Percentiles rank a stretch among this genome's conserved stretches.
Evolutionary conservation across 2,113 vertebrate genomes (phyloP).

Genomic region (Herpetotheres cachinnans): DNA sequence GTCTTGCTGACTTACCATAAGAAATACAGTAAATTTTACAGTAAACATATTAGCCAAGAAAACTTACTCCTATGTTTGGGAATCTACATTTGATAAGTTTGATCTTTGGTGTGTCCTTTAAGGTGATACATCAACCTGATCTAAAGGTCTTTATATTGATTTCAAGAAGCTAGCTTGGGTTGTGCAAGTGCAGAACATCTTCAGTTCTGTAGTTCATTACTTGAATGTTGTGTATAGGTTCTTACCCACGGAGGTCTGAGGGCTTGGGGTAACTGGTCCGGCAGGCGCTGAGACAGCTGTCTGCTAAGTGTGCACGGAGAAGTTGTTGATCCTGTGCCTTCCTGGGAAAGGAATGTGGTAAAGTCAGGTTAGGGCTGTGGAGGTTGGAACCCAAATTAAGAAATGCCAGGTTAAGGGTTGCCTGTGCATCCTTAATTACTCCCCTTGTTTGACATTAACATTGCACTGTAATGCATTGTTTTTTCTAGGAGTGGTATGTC

Average conservation of each 20-base stretch:
- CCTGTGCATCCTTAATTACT: neutral
- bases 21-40: neutral
- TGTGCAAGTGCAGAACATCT: neutral
- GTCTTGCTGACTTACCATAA: neutral
- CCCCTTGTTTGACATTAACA: accelerated
- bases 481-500: neutral
- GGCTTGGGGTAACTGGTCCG: neutral
- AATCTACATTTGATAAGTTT: neutral
- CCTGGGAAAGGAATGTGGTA: neutral
- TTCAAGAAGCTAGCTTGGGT: neutral
- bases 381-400: neutral
- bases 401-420: neutral
- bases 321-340: neutral
- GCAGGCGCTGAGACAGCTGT: accelerated
- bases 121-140: neutral
- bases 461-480: accelerated
- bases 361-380: neutral
- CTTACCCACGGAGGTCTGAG: accelerated
- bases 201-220: neutral
- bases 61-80: neutral
- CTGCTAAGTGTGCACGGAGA: accelerated
- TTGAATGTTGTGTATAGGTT: accelerated
- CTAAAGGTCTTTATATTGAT: neutral
- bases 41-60: neutral
- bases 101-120: neutral